Base-by-base conservation (phyloP, 2,797 vertebrate species). In the Notolabrus celidotus region DNA sequence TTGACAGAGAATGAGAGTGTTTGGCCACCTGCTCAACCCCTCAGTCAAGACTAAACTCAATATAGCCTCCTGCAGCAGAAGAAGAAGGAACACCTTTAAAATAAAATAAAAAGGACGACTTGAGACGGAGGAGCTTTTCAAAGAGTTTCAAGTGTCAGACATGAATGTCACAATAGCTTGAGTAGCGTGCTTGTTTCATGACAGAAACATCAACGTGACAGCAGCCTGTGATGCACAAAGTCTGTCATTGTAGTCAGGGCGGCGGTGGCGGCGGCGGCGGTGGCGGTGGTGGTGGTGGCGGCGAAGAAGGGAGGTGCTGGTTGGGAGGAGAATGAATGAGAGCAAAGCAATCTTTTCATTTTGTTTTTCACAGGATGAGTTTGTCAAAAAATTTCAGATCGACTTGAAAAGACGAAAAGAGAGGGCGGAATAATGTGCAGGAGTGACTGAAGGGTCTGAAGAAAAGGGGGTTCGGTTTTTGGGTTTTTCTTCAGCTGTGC, bases 371-470 rank as follows among this genome's bases (percentile, higher is more conserved):
- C 55, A 77, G 43, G 68, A 88, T 39, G 56, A 82, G 78, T 91
- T 91, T 88, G 88, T 89, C 85, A 77, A 73, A 72, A 85, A 80
- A 74, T 62, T 45, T 71, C 55, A 38, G 46, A 77, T 45, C 58
- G 70, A 82, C 71, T 81, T 65, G 77, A 81, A 76, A 79, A 76
- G 77, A 81, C 67, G 74, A 80, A 42, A 71, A 87, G 84, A 87
- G 84, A 85, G 82, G 86, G 85, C 46, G 82, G 83, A 66, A 79
- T 78, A 74, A 85, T 75, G 76, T 69, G 83, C 56, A 23, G 79
- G 70, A 84, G 82, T 85, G 87, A 90, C 63, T 86, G 88, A 87
- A 86, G 85, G 82, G 77, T 89, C 65, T 82, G 81, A 80, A 84
- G 84, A 83, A 88, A 90, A 85, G 85, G 78, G 82, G 81, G 71